phyloP scores from a whole-genome alignment of 2,888 invertebrate species.

The Trimorus sp. region DNA sequence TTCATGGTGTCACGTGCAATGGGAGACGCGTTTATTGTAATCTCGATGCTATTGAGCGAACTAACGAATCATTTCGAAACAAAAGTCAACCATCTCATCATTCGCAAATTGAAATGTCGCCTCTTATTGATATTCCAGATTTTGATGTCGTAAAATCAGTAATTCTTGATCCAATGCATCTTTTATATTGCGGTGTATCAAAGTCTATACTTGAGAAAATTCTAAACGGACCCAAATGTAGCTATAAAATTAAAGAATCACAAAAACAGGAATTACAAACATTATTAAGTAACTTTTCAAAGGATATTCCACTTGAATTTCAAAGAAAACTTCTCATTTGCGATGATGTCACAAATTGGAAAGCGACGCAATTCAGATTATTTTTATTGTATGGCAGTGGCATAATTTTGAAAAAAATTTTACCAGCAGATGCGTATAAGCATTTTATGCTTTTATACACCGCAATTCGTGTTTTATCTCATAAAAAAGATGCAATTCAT shows the following conservation, averaged over 20 bases:
- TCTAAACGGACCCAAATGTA: conserved; percentile 4
- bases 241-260: conserved; percentile 7
- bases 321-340: too few relatives aligned
- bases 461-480: too few relatives aligned
- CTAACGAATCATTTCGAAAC: conserved; percentile 37
- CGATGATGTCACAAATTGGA: conserved; percentile 13
- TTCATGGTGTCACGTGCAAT: conserved; percentile 7
- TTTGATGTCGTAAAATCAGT: conserved; percentile 51
- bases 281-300: too few relatives aligned
- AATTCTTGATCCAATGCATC: conserved; percentile 59
- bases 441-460: too few relatives aligned
- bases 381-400: conserved; percentile 32
- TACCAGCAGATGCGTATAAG: too few relatives aligned
- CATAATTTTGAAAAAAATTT: too few relatives aligned
- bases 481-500: too few relatives aligned
- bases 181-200: conserved; percentile 45
- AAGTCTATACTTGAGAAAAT: conserved; percentile 42
- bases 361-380: conserved; percentile 41
- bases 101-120: conserved; percentile 9
- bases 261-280: too few relatives aligned
- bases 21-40: conserved; percentile 32
- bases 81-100: conserved; percentile 43
- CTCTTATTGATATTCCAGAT: conserved; percentile 34
- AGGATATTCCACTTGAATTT: too few relatives aligned
- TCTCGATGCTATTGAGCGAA: conserved; percentile 33